A percentile compares a stretch with the other conserved stretches of the same genome.
These are phyloP conservation scores for Leptodactylus fallax DNA, from an alignment of 2,797 vertebrate genomes.

Conservation along the genomic window DNA sequence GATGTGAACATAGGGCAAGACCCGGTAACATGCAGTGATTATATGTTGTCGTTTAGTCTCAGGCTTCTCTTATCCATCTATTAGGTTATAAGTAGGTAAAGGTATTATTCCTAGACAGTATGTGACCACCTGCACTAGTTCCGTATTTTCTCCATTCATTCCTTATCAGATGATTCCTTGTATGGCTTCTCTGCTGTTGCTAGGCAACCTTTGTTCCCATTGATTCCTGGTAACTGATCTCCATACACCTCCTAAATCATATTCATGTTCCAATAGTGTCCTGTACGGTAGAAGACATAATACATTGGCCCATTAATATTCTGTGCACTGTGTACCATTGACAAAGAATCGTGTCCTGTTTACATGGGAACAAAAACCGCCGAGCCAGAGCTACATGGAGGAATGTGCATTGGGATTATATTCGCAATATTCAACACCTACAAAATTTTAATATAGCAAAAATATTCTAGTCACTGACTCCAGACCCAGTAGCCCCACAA, in stretches of 20 bases:
- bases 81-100: too few species aligned
- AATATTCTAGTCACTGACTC: not conserved
- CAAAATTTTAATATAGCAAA: not conserved
- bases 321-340: constrained; percentile 3
- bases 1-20: too few species aligned
- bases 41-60: too few species aligned
- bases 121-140: not conserved
- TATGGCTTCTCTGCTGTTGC: constrained; percentile 12
- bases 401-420: not conserved
- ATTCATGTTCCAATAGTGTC: constrained; percentile 7
- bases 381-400: not conserved
- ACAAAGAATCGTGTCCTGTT: not conserved
- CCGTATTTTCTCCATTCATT: constrained; percentile 7
- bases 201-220: constrained; percentile 31
- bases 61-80: too few species aligned
- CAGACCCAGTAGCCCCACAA: not conserved
- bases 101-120: too few species aligned
- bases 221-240: constrained; percentile 6
- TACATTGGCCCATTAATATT: constrained; percentile 16
- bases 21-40: too few species aligned
- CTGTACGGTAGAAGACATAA: constrained; percentile 20
- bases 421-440: not conserved
- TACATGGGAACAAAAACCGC: not conserved
- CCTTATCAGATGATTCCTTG: constrained; percentile 28
- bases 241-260: constrained; percentile 17